Base-by-base conservation (phyloP, 2,113 vertebrate species). In the Peromyscus maniculatus region DNA sequence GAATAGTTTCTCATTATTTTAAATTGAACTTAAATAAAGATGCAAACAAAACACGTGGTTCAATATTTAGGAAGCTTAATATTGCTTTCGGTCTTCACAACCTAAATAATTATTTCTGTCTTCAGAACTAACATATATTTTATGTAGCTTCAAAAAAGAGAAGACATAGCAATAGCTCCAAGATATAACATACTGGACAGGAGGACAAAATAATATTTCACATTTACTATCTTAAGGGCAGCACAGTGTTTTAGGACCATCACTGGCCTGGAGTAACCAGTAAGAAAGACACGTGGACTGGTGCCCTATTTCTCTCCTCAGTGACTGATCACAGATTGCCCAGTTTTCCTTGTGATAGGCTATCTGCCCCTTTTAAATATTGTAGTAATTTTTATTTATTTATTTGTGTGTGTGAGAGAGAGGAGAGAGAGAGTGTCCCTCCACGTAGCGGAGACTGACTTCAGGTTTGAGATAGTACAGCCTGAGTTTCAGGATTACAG, bases 1-100 rank as follows among this genome's bases (percentile, higher is more conserved):
- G 86, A 89, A 16, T 79, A 52, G 22, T 92, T 93, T 95, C 91
- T 91, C 22, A 89, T 91, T 93, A 95, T 87, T 97, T 97, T 96
- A 91, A 89, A 64, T 78, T 97, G 59, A 87, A 89, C 36, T 93
- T 93, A 46, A 95, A 57, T 95, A 96, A 94, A 89, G 24, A 64
- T 88, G 87, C 16, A 91, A 93, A 59, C 96, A 91, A 94, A 95
- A 90, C 52, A 19, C 71, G 36, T 28, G 94, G 5, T 69, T 96
- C 28, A 92, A 3, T 94, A 79, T 96, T 97, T 55, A 95, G 80
- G 62, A 96, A 94, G 69, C 69, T 89, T 94, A 90, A 77, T 95
- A 52, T 13, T 94, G 7, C 72, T 89, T 97, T 93, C 96, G 39
- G 82, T 92, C 43, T 97, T 90, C 49, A 93, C 64, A 43, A 72